These are phyloP conservation scores for Cheilosia vulpina DNA, from an alignment of 2,888 invertebrate genomes.

Conservation along the genomic window DNA sequence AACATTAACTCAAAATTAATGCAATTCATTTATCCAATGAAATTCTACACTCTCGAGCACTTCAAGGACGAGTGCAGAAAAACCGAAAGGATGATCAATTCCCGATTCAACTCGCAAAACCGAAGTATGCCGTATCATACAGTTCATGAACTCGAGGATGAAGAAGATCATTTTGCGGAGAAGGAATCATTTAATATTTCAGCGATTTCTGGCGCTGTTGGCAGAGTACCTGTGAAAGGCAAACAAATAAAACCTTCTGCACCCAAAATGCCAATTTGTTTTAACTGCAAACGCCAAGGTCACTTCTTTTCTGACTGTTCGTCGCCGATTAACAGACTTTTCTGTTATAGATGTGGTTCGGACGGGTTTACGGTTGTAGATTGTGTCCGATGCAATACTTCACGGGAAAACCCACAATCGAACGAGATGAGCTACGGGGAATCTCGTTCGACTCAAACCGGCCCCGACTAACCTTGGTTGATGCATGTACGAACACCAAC, in stretches of 20 bases:
- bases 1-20: conserved; percentile 11
- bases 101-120: neutral
- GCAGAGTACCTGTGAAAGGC: too few relatives aligned
- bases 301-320: conserved; percentile 3
- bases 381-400: neutral
- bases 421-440: neutral
- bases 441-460: neutral
- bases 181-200: too few relatives aligned
- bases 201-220: too few relatives aligned
- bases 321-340: neutral
- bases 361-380: neutral
- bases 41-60: conserved; percentile 9
- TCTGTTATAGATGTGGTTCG: neutral
- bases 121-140: neutral
- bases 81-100: conserved; percentile 10
- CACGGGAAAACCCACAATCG: neutral
- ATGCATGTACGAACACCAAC: neutral
- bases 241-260: conserved; percentile 3
- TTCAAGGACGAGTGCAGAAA: conserved; percentile 7
- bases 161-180: too few relatives aligned
- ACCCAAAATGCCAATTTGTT: neutral
- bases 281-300: neutral
- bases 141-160: conserved; percentile 1
- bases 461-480: neutral
- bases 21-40: conserved; percentile 22